phyloP scores from a whole-genome alignment of 1,140 invertebrate species.

The Trichomalopsis sarcophagae region DNA sequence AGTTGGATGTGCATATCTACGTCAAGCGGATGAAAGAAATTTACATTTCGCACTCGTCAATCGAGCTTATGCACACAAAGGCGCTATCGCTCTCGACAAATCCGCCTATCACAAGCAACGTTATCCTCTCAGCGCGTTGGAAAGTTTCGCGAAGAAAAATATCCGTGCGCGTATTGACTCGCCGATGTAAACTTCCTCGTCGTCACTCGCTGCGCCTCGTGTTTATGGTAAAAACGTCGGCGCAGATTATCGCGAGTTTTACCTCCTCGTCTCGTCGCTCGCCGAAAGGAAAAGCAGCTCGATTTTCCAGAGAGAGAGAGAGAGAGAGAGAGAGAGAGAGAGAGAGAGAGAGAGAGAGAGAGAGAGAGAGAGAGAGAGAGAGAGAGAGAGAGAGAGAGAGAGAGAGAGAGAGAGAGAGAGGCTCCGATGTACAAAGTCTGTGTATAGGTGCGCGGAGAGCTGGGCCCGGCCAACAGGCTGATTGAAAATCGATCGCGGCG shows the following conservation, averaged over 20 bases:
- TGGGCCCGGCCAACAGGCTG: background rate
- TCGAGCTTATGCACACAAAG: too few relatives aligned
- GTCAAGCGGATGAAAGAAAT: background rate
- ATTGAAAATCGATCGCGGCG: conserved; percentile 52
- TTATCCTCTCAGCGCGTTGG: too few relatives aligned
- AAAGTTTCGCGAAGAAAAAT: background rate
- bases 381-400: too few relatives aligned
- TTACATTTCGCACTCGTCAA: background rate
- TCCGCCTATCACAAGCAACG: too few relatives aligned
- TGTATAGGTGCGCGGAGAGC: background rate
- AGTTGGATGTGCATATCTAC: background rate
- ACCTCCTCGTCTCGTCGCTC: background rate
- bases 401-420: background rate
- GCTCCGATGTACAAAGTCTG: too few relatives aligned
- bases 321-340: too few relatives aligned
- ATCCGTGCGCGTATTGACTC: too few relatives aligned
- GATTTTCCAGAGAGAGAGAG: background rate
- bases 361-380: too few relatives aligned
- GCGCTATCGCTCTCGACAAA: too few relatives aligned
- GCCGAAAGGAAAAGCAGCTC: conserved; percentile 35
- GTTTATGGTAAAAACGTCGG: conserved; percentile 11
- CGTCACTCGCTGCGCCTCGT: background rate
- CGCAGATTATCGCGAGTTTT: conserved; percentile 12
- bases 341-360: background rate
- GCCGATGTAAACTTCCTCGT: too few relatives aligned